These are phyloP conservation scores for Dryobotodes eremita DNA, from an alignment of 2,888 invertebrate genomes.

Conservation along the genomic window DNA sequence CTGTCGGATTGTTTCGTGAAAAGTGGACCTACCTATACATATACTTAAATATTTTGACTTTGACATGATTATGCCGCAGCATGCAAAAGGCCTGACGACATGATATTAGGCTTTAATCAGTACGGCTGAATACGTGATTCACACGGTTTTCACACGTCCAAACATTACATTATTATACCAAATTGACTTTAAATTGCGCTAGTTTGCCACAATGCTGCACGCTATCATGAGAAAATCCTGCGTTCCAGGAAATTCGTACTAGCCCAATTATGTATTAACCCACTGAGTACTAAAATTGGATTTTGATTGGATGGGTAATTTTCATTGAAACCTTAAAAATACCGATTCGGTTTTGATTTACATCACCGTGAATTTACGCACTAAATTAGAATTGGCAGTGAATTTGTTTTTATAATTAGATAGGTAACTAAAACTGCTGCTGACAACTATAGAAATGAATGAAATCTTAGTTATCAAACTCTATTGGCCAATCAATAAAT, in stretches of 20 bases:
- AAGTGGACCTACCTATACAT: no score
- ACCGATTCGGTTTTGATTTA: neutral
- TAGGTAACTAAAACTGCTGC: neutral
- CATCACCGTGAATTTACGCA: neutral
- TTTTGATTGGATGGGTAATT: neutral
- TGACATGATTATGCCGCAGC: neutral
- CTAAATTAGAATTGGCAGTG: neutral
- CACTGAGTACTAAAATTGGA: neutral
- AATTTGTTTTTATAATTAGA: neutral
- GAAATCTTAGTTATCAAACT: neutral
- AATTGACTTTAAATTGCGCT: neutral
- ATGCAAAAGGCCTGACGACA: neutral
- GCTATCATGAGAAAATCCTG: neutral
- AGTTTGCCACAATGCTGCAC: neutral
- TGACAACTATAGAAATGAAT: neutral
- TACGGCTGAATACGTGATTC: neutral
- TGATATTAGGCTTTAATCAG: neutral
- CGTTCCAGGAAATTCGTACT: neutral
- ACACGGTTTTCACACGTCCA: neutral
- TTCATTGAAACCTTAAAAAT: neutral
- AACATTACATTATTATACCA: neutral
- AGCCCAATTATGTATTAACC: neutral
- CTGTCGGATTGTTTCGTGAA: neutral
- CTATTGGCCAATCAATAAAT: neutral
- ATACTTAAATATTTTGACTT: neutral